Evolutionary conservation across 1,140 invertebrate species (phyloP).

Genomic region (Pachypeltis micranthus): DNA sequence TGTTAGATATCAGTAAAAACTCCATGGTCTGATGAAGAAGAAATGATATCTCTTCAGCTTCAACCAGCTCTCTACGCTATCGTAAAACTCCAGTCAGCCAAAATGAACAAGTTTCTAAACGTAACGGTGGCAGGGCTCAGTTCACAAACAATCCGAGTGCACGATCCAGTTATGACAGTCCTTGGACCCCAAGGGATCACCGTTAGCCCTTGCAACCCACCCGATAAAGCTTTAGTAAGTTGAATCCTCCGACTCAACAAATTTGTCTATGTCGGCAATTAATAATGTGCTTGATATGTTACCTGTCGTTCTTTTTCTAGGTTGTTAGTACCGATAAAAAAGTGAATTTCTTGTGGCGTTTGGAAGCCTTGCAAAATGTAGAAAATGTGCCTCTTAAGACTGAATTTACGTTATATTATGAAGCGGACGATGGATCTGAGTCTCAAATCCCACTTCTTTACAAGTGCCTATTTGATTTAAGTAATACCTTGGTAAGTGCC

Average conservation of each 20-base stretch:
- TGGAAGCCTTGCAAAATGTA: constrained; percentile 46
- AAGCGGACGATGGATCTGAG: constrained; percentile 39
- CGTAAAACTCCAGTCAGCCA: constrained; percentile 69
- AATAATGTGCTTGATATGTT: too few relatives aligned
- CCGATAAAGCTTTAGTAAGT: background rate
- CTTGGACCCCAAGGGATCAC: background rate
- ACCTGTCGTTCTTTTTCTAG: too few relatives aligned
- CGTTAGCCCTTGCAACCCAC: background rate
- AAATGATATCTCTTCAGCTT: constrained; percentile 60
- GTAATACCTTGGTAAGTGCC: constrained; percentile 49
- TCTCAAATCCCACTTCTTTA: constrained; percentile 34
- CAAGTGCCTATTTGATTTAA: constrained; percentile 44
- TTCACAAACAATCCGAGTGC: constrained; percentile 34
- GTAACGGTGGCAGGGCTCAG: constrained; percentile 59
- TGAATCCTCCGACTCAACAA: too few relatives aligned
- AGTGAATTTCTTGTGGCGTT: constrained; percentile 72
- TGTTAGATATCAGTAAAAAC: constrained; percentile 51
- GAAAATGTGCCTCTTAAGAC: constrained; percentile 48
- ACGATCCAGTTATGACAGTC: constrained; percentile 1
- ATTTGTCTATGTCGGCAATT: background rate
- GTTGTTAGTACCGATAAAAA: constrained; percentile 52
- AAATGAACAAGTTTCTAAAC: constrained; percentile 67
- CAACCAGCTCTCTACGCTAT: constrained; percentile 64
- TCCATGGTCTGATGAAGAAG: constrained; percentile 58
- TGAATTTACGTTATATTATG: constrained; percentile 55